A percentile compares a stretch with the other conserved stretches of the same genome.
phyloP scores from a whole-genome alignment of 1,140 invertebrate genomes.

The Penaeus vannamei region DNA sequence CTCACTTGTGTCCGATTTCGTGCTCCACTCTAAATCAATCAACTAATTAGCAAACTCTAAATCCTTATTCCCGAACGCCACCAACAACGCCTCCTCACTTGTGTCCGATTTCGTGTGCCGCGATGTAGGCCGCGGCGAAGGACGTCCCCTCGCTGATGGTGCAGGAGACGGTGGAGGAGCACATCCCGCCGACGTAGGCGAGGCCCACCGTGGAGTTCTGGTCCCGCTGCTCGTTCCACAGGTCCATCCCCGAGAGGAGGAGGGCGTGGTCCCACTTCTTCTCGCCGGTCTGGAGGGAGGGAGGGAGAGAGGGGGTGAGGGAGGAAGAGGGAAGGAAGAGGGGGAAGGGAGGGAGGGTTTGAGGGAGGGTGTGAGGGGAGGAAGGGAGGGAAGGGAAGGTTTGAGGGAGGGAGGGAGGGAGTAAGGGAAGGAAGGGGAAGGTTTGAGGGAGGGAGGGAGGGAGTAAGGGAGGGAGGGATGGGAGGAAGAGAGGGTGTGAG shows the following conservation, averaged over 20 bases:
- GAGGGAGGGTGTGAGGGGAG: no score
- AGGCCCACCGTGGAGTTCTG: slow-evolving; percentile 41
- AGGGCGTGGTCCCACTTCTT: slow-evolving; percentile 45
- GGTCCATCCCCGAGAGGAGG: slow-evolving; percentile 44
- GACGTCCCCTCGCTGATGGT: slow-evolving; percentile 49
- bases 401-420: no score
- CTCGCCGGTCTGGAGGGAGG: neutral
- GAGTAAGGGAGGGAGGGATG: no score
- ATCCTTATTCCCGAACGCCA: no score
- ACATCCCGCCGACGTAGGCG: slow-evolving; percentile 51
- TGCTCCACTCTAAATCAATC: no score
- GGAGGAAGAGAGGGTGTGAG: no score
- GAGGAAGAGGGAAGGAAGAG: neutral
- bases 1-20: no score
- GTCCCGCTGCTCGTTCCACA: slow-evolving; percentile 18
- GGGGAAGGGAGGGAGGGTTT: no score
- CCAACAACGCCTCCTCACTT: slow-evolving; percentile 16
- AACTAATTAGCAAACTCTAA: no score
- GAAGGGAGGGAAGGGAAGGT: no score
- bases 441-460: no score
- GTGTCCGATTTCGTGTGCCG: slow-evolving; percentile 55
- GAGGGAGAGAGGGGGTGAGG: neutral
- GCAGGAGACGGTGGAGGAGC: slow-evolving; percentile 17
- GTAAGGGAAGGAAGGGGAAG: no score
- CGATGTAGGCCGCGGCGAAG: slow-evolving; percentile 46